Evolutionary conservation across 2,797 vertebrate species (phyloP).

Genomic region (Cheirogaleus major): DNA sequence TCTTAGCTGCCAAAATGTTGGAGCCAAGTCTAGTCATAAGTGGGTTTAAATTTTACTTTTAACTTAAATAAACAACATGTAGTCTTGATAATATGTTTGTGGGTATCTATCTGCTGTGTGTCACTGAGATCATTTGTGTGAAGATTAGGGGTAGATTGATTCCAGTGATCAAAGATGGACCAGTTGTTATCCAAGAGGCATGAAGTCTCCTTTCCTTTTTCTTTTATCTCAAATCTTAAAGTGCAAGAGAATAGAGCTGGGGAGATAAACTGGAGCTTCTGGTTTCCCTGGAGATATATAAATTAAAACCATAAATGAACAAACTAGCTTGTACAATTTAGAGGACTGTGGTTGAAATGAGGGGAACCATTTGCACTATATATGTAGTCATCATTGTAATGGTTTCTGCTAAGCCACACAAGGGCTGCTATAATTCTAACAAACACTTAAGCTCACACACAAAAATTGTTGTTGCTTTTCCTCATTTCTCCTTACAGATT

Average conservation of each 20-base stretch:
- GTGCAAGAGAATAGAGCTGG: neutral
- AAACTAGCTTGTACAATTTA: neutral
- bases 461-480: neutral
- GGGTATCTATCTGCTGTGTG: neutral
- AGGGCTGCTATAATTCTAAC: neutral
- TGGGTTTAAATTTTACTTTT: neutral
- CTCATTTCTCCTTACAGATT: neutral
- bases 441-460: neutral
- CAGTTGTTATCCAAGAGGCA: neutral
- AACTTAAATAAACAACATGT: neutral
- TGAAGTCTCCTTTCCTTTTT: neutral
- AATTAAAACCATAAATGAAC: conserved; percentile 11
- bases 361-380: neutral
- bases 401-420: neutral
- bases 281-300: neutral
- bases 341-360: neutral
- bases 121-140: neutral
- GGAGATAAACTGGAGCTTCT: neutral
- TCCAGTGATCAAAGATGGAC: neutral
- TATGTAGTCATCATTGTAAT: too few relatives aligned
- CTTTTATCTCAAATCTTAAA: neutral
- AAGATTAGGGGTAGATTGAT: neutral
- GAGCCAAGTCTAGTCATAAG: neutral
- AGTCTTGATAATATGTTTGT: neutral
- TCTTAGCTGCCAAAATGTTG: neutral